Evolutionary conservation across 2,888 invertebrate genomes (phyloP), one percentile per base, ranked within the genome.

Genomic region (Phengaris arion): DNA sequence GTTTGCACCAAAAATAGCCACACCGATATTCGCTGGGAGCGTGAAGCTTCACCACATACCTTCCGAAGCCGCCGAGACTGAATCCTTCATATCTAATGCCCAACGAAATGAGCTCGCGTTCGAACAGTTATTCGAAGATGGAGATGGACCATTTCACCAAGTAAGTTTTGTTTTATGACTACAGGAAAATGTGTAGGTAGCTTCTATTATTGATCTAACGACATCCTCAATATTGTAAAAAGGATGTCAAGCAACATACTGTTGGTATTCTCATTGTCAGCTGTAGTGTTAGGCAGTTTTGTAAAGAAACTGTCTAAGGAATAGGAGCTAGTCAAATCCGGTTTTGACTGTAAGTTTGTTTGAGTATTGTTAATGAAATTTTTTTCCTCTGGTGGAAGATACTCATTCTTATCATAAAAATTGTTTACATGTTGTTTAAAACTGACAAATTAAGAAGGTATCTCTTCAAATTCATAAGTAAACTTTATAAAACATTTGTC

Each of bases 31-130:
- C 80, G 82, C 92, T 74, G 92, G 92, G 35, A 87, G 87, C 74
- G 89, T 93, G 75, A 93, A 89, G 79, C 80, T 92, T 73, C 89
- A 88, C 10, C 91, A 92, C 79, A 91, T 87, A 77, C 85, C 85
- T 75, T 86, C 90, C 54, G 91, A 90, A 83, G 84, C 85, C 3
- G 87, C 84, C 2, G 93, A 93, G 80, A 85, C 89, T 0, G 93
- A 93, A 78, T 86, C 91, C 0, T 93, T 93, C 80, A 80, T 93
- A 13, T 82, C 88, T 6, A 93, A 93, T 76, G 88, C 89, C 12
- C 92, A 93, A 80, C 85, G 92, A 54, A 93, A 93, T 88, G 93
- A 92, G 64, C 85, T 92, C 78, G 93, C 92, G 74, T 84, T 93
- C 84, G 85, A 89, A 82, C 90, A 93, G 83, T 80, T 93, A 76